Evolutionary conservation across 2,113 vertebrate species (phyloP).

Genomic region (Himantopus leucocephalus): DNA sequence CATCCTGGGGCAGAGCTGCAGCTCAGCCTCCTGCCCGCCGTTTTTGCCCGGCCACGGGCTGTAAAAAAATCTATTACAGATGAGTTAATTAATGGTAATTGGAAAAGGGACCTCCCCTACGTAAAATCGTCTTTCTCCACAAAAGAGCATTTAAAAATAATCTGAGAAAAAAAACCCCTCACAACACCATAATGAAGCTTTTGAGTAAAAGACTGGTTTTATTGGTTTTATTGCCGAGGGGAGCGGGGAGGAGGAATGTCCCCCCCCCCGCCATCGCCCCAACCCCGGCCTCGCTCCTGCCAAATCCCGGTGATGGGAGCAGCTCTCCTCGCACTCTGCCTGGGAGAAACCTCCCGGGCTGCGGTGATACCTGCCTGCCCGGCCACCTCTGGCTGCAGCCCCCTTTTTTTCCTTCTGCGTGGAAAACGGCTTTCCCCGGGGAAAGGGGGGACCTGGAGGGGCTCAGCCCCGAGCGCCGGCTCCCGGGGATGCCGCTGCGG

Average conservation of each 20-base stretch:
- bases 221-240: neutral
- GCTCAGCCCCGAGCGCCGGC: neutral
- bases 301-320: accelerated
- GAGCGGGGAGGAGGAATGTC: neutral
- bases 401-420: accelerated
- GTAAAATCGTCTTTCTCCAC: neutral
- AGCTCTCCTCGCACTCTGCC: neutral
- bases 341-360: neutral
- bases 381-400: neutral
- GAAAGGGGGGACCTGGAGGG: neutral
- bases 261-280: neutral
- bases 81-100: conserved; percentile 59
- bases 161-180: neutral
- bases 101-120: conserved; percentile 20
- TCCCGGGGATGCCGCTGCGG: neutral
- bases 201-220: neutral
- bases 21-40: neutral
- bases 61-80: neutral
- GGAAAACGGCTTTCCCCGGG: neutral
- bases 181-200: neutral
- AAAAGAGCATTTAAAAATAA: conserved; percentile 28
- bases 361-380: neutral
- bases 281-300: neutral
- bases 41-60: neutral
- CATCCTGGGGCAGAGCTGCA: neutral